Base-by-base conservation (phyloP, 2,888 invertebrate species). In the Acanthococcus lagerstroemiae region DNA sequence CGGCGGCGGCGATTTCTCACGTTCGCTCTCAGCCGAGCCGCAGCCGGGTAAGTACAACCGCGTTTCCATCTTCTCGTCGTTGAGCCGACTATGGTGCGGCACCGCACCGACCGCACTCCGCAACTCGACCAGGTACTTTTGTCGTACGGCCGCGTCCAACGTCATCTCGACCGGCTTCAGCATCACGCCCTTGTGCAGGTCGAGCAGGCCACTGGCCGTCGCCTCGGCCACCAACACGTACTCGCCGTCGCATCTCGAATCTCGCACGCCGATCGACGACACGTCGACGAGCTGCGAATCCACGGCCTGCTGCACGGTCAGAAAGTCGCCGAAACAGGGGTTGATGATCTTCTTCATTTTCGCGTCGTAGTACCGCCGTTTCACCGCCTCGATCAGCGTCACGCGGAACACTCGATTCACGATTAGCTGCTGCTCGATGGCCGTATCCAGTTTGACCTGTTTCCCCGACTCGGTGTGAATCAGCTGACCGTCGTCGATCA, bases 121-220 rank as follows among this genome's bases (percentile, higher is more conserved):
- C 37, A 37, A 37, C n/a, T 37, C 2, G n/a, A 37, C 37, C 48
- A 92, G 80, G 74, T 87, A 88, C 6, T 91, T 90, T 74, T 88
- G 90, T 58, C 86, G 83, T 71, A 85, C 83, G 2, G 91, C 92
- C 71, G 87, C 84, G 75, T 89, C 87, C 46, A 92, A 78, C 61
- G 86, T 84, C 73, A 87, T 80, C 1, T 74, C 71, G 69, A 81
- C 77, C 0, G 90, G 90, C 69, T 82, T 81, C 1, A 83, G 83
- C 25, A 92, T 76, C 24, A 84, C 75, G 46, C 90, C 90, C 69
- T 80, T 80, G 58, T 85, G 81, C 52, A 85, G 78, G 75, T 91
- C 87, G 21, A 92, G 73, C 21, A 91, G 77, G 61, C 84, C 84
- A 9, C 79, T 80, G 72, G 84, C 82, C 15, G 86, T 82, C 1